Base-by-base conservation (phyloP, 2,888 invertebrate species). In the Drosophila mulleri region DNA sequence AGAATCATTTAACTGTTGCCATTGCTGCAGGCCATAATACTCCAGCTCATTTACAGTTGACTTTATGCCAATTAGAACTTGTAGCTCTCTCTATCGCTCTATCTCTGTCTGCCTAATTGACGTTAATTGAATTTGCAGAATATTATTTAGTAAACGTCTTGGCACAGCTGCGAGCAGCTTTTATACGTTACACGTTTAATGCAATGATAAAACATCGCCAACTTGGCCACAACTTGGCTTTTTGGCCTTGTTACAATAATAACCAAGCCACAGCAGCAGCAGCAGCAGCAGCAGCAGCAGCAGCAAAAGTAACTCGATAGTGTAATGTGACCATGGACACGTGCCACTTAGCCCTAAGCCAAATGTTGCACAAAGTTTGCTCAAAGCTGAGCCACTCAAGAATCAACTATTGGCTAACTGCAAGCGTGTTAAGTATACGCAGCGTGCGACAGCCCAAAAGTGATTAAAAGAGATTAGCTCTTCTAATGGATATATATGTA, bases 391-490 rank as follows among this genome's bases (percentile, higher is more conserved):
- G 8, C 42, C 42, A 61, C 39, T 61, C 48, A 37, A 37, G 37
- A 59, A 67, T 29, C 12, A 16, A 44, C n/a, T 41, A 41, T 39
- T 41, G 20, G 58, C n/a, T 62, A 66, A 48, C 62, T 70, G 75
- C 42, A 75, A 52, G 50, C 32, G 45, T 35, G 70, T 78, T 64
- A 70, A 64, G 70, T 67, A 70, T 78, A 77, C 78, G 78, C 73
- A 52, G 14, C 48, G 64, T 47, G 47, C 20, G 9, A n/a, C n/a
- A 45, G 18, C 23, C 26, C 18, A 39, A 63, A 60, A 66, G 59
- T 69, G 69, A 63, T 75, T 66, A 66, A 41, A 52, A 29, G 60
- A 23, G 26, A 12, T 41, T 3, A 26, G 39, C 29, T 48, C 29
- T 29, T 1, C 26, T 26, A 37, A 54, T 39, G n/a, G 23, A 23